Percentiles rank a stretch among this genome's conserved stretches.
Evolutionary conservation across 2,888 invertebrate species (phyloP).

Genomic region (Coelopa pilipes): DNA sequence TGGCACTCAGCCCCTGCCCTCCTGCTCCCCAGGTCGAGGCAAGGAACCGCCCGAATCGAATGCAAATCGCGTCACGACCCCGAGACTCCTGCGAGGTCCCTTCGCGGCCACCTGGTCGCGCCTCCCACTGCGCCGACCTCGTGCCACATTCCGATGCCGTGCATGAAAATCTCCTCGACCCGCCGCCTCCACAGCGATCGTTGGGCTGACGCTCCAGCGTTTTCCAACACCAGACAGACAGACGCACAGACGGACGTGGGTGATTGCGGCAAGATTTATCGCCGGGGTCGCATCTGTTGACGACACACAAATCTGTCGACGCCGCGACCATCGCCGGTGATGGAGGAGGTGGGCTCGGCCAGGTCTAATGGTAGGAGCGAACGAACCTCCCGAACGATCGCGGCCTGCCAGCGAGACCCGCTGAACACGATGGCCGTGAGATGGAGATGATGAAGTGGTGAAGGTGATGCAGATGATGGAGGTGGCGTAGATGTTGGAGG

Average conservation of each 20-base stretch:
- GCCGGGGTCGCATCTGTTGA: neutral
- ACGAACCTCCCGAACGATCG: neutral
- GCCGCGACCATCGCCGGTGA: neutral
- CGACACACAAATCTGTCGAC: conserved; percentile 14
- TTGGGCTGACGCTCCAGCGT: neutral
- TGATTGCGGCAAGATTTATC: conserved; percentile 28
- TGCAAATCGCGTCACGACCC: too few relatives aligned
- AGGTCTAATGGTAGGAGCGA: too few relatives aligned
- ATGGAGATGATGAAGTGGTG: conserved; percentile 9
- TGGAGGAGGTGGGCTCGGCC: conserved; percentile 1
- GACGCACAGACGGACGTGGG: neutral
- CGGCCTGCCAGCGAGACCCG: neutral
- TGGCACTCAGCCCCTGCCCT: too few relatives aligned
- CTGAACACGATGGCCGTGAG: neutral
- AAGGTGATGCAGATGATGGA: conserved; percentile 10
- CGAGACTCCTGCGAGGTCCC: too few relatives aligned
- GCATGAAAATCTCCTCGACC: too few relatives aligned
- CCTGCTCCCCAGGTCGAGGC: too few relatives aligned
- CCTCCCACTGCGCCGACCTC: too few relatives aligned
- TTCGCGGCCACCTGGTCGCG: too few relatives aligned
- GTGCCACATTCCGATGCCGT: too few relatives aligned
- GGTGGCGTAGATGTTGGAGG: neutral
- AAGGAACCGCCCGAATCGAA: too few relatives aligned
- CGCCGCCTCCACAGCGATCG: neutral
- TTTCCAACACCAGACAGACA: neutral